Evolutionary conservation across 2,888 invertebrate species (phyloP), one percentile per base, ranked within the genome.

Genomic region (Cataglyphis rosenhaueri): DNA sequence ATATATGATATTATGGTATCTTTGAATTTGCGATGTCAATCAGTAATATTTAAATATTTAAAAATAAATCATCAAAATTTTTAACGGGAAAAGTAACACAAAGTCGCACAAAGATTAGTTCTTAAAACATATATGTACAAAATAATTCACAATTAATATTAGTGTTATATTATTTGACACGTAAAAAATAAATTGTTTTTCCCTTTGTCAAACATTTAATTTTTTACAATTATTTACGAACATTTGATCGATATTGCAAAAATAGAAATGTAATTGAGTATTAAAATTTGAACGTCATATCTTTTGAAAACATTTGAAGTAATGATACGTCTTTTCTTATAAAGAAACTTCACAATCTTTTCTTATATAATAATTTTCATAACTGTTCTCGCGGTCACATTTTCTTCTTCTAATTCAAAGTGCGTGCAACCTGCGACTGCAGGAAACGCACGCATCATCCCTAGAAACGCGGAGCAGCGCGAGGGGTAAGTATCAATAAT

Each of bases 401-500:
- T 10, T 66, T 29, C 48, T 73, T 29, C 66, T 48, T 1, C 65
- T 41, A 18, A n/a, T 59, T 38, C 38, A n/a, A 48, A 81, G 48
- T 65, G 84, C 81, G 75, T 79, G 44, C 12, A 32, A 55, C 21
- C 61, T 59, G 81, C 73, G 74, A 29, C n/a, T 52, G 52, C 71
- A 68, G 62, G 79, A 66, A 61, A 62, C 73, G 82, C 59, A 57
- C 52, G 44, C 79, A 86, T 44, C 75, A 84, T 71, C 66, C 70
- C 64, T 82, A 85, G 82, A 86, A 82, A 84, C 48, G 55, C 83
- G 75, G 84, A 83, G 82, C 85, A 84, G 70, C 83, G 75, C 82
- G 88, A 86, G 91, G 91, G 90, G 90, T 89, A 91, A 92, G 92
- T 93, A 94, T 94, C 92, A 93, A 94, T 94, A 93, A 94, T 94